These are phyloP conservation scores for Vireo griseus DNA, from an alignment of 2,797 vertebrate species.

Conservation along the genomic window DNA sequence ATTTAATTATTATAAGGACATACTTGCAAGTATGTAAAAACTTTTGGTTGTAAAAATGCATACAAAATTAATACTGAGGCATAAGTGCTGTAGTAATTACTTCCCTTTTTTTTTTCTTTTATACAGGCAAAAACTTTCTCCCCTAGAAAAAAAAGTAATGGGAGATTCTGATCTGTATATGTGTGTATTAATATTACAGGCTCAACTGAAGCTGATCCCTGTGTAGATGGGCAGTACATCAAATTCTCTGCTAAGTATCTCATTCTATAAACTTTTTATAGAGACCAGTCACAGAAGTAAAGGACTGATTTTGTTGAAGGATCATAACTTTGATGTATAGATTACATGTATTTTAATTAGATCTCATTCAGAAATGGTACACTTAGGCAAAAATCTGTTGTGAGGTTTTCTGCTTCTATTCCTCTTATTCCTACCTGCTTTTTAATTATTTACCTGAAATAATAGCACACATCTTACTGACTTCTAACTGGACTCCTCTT, in stretches of 20 bases:
- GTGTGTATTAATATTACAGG: not conserved
- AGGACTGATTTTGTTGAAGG: not conserved
- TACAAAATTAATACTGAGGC: not conserved
- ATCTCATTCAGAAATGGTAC: not conserved
- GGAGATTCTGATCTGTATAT: not conserved
- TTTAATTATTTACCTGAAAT: not conserved
- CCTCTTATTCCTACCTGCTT: not conserved
- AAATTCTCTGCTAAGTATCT: not conserved
- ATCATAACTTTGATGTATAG: not conserved
- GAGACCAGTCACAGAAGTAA: not conserved
- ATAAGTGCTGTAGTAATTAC: not conserved
- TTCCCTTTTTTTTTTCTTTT: not conserved
- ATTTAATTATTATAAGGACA: not conserved
- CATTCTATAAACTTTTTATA: not conserved
- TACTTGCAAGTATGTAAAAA: not conserved
- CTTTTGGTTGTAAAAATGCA: not conserved
- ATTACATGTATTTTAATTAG: not conserved
- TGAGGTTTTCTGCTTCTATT: not conserved
- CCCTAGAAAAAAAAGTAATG: not conserved
- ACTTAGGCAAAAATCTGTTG: not conserved
- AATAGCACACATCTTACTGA: not conserved
- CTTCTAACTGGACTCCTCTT: not conserved
- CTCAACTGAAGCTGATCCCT: not conserved
- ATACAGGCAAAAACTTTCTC: not conserved
- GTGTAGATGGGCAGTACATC: not conserved